A percentile compares a stretch with the other conserved stretches of the same genome.
phyloP scores from a whole-genome alignment of 2,888 invertebrate genomes.

The Balanococcus diminutus region DNA sequence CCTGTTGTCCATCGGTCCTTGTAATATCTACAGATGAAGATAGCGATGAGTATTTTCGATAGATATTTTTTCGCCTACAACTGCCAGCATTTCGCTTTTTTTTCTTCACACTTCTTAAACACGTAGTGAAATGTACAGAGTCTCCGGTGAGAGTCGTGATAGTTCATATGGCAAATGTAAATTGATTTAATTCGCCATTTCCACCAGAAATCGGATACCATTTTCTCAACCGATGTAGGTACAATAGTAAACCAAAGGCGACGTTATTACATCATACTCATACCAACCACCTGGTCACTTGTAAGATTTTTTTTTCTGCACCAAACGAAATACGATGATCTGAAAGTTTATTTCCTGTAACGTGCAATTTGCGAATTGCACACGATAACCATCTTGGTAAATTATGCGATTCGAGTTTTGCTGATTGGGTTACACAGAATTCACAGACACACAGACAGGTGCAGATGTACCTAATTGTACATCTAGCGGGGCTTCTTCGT shows the following conservation, averaged over 20 bases:
- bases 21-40: background rate
- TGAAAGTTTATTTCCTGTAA: constrained; percentile 1
- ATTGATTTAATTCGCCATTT: constrained; percentile 26
- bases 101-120: constrained; percentile 19
- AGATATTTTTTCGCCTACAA: background rate
- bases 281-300: background rate
- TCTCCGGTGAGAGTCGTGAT: background rate
- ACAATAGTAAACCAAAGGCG: background rate
- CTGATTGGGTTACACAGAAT: background rate
- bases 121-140: background rate
- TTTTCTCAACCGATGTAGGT: background rate
- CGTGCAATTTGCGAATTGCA: background rate
- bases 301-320: background rate
- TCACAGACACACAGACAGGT: no score
- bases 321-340: background rate
- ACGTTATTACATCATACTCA: background rate
- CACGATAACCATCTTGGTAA: background rate
- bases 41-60: background rate
- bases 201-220: background rate
- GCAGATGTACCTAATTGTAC: background rate
- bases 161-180: background rate
- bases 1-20: constrained; percentile 6
- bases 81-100: background rate
- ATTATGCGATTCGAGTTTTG: background rate
- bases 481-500: background rate